Base-by-base conservation (phyloP, 2,888 invertebrate genomes). In the Stegana nigrithorax region DNA sequence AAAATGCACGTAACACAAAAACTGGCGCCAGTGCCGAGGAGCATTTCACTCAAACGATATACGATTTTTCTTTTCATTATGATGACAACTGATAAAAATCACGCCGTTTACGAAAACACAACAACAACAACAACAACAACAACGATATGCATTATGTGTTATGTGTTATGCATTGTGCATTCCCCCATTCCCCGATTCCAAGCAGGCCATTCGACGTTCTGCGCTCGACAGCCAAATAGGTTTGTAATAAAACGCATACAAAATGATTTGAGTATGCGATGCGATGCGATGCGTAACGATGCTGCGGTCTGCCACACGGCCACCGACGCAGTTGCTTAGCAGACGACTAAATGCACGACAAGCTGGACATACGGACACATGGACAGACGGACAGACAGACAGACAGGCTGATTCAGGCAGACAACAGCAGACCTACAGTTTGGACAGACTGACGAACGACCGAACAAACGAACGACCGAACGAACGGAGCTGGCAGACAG, bases 261-360 rank as follows among this genome's bases (percentile, higher is more conserved):
- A n/a, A n/a, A n/a, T n/a, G n/a, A n/a, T n/a, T n/a, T n/a, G n/a
- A n/a, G n/a, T n/a, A n/a, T n/a, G n/a, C n/a, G n/a, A n/a, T n/a
- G n/a, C n/a, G n/a, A n/a, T n/a, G n/a, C n/a, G n/a, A n/a, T n/a
- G n/a, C n/a, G n/a, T n/a, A n/a, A n/a, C n/a, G n/a, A n/a, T n/a
- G n/a, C n/a, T n/a, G n/a, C n/a, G n/a, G n/a, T n/a, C n/a, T n/a
- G n/a, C n/a, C n/a, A n/a, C n/a, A n/a, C n/a, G 80, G 75, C 75
- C 75, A 78, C 75, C 75, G 81, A 80, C 75, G 80, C 81, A 75
- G 81, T 80, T 73, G 72, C 74, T n/a, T n/a, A n/a, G n/a, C n/a
- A n/a, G n/a, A n/a, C n/a, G n/a, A n/a, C n/a, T n/a, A n/a, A n/a
- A 12, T 32, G 29, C 70, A 66, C 64, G 61, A 59, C 73, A 65